Base-by-base conservation (phyloP, 2,113 vertebrate genomes). In the Xyliphius kryptos region DNA sequence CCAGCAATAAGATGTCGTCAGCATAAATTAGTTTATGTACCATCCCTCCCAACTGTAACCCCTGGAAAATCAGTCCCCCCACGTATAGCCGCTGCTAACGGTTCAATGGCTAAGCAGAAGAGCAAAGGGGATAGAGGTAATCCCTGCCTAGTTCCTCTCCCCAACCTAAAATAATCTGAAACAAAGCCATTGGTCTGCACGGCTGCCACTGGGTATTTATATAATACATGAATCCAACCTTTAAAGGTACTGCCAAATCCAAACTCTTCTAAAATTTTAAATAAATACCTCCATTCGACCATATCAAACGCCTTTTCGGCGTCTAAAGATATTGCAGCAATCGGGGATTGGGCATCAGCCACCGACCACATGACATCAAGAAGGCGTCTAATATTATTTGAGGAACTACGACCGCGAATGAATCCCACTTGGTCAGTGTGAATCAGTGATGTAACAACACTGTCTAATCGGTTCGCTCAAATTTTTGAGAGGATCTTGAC, bases 401-500 rank as follows among this genome's bases (percentile, higher is more conserved):
- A 63, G 15, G 47, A 58, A 22, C 21, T 64, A 15, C 9, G 21
- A 2, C 37, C 47, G 1, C 43, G 9, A 26, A 58, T 72, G 17
- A 63, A 72, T 5, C 48, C 63, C n/a, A n/a, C n/a, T n/a, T n/a
- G n/a, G n/a, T n/a, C n/a, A n/a, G n/a, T n/a, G n/a, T n/a, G n/a
- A n/a, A n/a, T n/a, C n/a, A n/a, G n/a, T n/a, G n/a, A n/a, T n/a
- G n/a, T n/a, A n/a, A n/a, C n/a, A n/a, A n/a, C 12, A 66, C 50
- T 13, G 22, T 58, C 14, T 6, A 67, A 41, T 3, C 36, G 6
- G 6, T 57, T 60, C 7, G 67, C 51, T 0, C 61, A 40, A 11
- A 73, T 38, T 43, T 62, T 57, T 3, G 57, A 66, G 2, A 69
- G 13, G 2, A 62, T 66, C 60, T 69, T 73, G 10, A 60, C 49